Evolutionary conservation across 2,797 vertebrate species (phyloP).

Genomic region (Steatocranus sp.): DNA sequence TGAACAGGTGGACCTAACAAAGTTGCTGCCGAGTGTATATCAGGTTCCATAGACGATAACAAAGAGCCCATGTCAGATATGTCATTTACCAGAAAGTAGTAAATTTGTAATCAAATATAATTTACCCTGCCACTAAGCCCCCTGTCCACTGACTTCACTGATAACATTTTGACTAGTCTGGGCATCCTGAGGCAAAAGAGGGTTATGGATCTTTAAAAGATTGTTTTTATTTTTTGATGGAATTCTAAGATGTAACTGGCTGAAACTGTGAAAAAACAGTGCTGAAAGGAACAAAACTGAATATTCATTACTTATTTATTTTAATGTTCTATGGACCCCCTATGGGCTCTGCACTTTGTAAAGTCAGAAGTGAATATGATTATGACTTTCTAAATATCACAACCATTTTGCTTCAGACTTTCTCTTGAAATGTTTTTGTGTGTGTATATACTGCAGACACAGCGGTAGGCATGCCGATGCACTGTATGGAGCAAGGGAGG

Average conservation of each 20-base stretch:
- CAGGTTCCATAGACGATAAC: not conserved
- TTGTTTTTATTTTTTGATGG: not conserved
- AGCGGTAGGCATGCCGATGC: not conserved
- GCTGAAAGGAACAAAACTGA: not conserved
- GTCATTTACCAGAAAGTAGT: not conserved
- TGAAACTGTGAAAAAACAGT: not conserved
- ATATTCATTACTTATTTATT: not conserved
- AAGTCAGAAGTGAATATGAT: not conserved
- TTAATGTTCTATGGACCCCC: not conserved
- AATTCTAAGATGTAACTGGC: not conserved
- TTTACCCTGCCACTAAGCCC: not conserved
- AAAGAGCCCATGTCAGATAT: not conserved
- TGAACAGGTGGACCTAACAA: not conserved
- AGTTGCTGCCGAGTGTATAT: not conserved
- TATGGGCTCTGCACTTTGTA: not conserved
- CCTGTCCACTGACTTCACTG: not conserved
- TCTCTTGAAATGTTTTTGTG: not conserved
- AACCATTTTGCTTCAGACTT: not conserved
- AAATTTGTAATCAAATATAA: not conserved
- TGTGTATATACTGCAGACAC: not conserved
- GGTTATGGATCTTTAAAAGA: not conserved
- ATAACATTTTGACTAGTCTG: not conserved
- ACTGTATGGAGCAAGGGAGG: accelerated
- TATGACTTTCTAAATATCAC: not conserved
- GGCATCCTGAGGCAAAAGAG: not conserved